A percentile compares a stretch with the other conserved stretches of the same genome.
Conservation (phyloP, 2,113 vertebrate species). For the Eurystomus gularis region DNA sequence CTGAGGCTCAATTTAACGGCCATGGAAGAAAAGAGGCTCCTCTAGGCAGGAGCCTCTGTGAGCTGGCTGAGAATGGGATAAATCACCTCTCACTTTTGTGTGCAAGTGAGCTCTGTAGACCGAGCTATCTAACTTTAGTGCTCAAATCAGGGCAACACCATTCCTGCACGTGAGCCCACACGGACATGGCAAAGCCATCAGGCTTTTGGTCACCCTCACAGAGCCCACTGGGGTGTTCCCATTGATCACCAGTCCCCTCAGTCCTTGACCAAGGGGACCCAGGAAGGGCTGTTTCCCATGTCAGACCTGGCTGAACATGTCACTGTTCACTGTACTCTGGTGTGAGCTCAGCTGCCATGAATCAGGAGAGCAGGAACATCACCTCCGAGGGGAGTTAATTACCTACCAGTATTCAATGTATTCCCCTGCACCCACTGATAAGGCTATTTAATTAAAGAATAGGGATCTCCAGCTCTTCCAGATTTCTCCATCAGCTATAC, state of each 20-base stretch:
- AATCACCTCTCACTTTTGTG: neutral
- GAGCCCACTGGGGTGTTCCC: neutral
- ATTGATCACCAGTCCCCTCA: neutral
- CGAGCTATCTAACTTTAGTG: neutral
- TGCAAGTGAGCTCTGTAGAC: neutral
- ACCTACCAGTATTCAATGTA: neutral
- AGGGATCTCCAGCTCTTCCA: neutral
- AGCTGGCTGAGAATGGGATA: neutral
- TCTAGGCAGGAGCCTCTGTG: neutral
- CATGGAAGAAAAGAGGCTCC: neutral
- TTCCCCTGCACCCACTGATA: neutral
- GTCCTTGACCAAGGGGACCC: accelerated
- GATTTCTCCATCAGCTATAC: neutral
- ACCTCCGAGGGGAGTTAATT: neutral
- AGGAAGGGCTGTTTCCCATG: neutral
- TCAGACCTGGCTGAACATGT: neutral
- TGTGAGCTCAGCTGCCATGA: neutral
- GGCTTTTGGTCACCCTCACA: neutral
- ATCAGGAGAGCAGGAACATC: neutral
- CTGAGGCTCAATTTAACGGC: neutral
- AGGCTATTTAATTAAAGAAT: neutral
- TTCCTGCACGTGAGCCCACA: neutral
- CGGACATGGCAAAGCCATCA: neutral
- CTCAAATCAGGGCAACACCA: neutral
- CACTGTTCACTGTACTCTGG: accelerated